These are phyloP conservation scores for Melipona bicolor DNA, from an alignment of 2,888 invertebrate species.

Conservation along the genomic window DNA sequence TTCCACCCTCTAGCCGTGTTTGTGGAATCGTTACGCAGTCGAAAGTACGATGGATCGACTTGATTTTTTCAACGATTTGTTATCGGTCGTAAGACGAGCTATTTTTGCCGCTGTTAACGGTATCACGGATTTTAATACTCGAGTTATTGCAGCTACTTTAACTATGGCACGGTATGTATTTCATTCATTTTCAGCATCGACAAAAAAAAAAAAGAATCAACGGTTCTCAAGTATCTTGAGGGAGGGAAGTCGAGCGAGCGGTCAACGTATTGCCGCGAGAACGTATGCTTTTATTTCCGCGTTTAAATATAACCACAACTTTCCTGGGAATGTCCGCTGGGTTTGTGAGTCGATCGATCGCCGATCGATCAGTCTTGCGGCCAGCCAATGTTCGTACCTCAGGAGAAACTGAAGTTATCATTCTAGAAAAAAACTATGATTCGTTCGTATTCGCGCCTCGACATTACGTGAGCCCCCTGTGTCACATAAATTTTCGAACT, in stretches of 20 bases:
- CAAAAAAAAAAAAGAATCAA: background rate
- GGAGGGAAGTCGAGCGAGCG: background rate
- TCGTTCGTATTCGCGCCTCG: slow-evolving; percentile 39
- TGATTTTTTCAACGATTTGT: slow-evolving; percentile 35
- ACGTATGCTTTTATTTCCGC: slow-evolving; percentile 40
- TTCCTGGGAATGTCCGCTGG: background rate
- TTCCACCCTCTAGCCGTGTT: background rate
- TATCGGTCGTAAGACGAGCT: background rate
- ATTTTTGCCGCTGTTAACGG: slow-evolving; percentile 14
- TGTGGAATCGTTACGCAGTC: slow-evolving; percentile 13
- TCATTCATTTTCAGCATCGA: slow-evolving; percentile 8
- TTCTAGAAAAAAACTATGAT: slow-evolving; percentile 29
- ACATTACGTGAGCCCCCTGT: slow-evolving; percentile 32
- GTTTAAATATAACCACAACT: slow-evolving; percentile 33
- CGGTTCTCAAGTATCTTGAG: background rate
- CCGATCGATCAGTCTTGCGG: slow-evolving; percentile 8
- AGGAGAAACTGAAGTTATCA: slow-evolving; percentile 22
- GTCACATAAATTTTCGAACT: slow-evolving; percentile 52
- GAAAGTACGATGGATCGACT: slow-evolving; percentile 19
- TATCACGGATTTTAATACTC: background rate
- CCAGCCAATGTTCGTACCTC: background rate
- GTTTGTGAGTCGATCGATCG: background rate
- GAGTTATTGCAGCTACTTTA: background rate
- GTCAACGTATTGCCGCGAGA: background rate
- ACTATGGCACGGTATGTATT: background rate